Evolutionary conservation across 2,113 vertebrate species (phyloP).

Genomic region (Oncorhynchus keta): DNA sequence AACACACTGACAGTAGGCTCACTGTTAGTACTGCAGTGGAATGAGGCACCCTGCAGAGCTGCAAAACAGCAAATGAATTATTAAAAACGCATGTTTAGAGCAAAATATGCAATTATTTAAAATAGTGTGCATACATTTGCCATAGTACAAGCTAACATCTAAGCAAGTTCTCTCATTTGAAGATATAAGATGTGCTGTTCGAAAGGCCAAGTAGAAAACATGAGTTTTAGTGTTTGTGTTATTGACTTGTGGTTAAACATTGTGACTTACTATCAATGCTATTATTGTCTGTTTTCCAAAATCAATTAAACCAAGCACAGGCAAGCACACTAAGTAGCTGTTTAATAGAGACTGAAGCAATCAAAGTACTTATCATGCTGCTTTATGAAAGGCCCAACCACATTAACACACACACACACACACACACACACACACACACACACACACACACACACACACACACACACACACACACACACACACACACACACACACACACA

Average conservation of each 20-base stretch:
- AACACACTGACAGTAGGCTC: slow-evolving; percentile 23
- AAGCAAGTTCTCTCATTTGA: neutral
- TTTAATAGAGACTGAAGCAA: slow-evolving; percentile 50
- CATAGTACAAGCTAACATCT: slow-evolving; percentile 14
- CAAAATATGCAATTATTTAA: slow-evolving; percentile 55
- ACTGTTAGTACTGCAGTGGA: slow-evolving; percentile 62
- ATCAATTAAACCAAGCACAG: slow-evolving; percentile 48
- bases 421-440: slow-evolving; percentile 11
- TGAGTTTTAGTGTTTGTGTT: slow-evolving; percentile 30
- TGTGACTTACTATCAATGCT: slow-evolving; percentile 27
- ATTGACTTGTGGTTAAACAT: slow-evolving; percentile 45
- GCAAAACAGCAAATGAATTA: slow-evolving; percentile 58
- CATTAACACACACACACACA: neutral
- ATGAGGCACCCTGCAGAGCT: slow-evolving; percentile 54
- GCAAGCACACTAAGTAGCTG: slow-evolving; percentile 51
- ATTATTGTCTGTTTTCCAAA: slow-evolving; percentile 36
- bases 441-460: neutral
- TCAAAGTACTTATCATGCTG: slow-evolving; percentile 50
- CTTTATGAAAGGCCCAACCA: neutral
- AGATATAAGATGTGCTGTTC: neutral
- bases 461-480: slow-evolving; percentile 2
- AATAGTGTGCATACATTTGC: slow-evolving; percentile 17
- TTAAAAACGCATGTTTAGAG: slow-evolving; percentile 57
- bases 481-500: neutral
- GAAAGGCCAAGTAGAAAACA: neutral